Evolutionary conservation across 2,797 vertebrate species (phyloP), one percentile per base, ranked within the genome.

Genomic region (Protonibea diacanthus): DNA sequence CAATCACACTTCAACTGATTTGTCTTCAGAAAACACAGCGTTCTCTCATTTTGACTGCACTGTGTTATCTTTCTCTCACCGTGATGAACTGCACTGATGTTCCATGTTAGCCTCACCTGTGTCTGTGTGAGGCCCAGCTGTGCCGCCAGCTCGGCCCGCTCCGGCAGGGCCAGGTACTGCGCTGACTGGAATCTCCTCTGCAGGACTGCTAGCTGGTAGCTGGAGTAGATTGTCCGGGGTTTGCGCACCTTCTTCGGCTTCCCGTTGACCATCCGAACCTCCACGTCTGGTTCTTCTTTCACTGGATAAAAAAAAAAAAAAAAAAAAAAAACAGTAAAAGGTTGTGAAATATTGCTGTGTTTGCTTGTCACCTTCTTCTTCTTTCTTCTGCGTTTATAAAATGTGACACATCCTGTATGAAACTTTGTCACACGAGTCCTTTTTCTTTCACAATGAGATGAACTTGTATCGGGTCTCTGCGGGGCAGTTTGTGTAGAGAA

Each of bases 241-340:
- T 98, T 98, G 55, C 97, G 95, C 80, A 98, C 95, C 87, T 98
- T 98, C 92, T 97, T 98, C 53, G 97, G 96, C 76, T 98, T 98
- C 75, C 97, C 97, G 0, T 98, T 98, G 83, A 98, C 97, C 94
- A 98, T 97, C 80, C 97, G 94, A 29, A 97, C 96, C 92, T 97
- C 97, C 1, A 95, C 89, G 82, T 98, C 97, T 2, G 96, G 96
- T 74, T 97, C 97, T 82, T 98, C 97, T 92, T 98, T 97, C 91
- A 97, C 96, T 73, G 94, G 4, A 13, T 3, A 5, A 1, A 17
- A 14, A 14, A 38, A 5, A 29, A 14, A 44, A 33, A 5, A 1
- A 17, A 14, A 14, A 38, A 5, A 29, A 14, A 44, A 33, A 66
- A 57, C 0, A 11, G 3, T 18, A 38, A 38, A 38, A 70, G 59